phyloP scores from a whole-genome alignment of 2,888 invertebrate genomes.

The Eupithecia pulchellata region DNA sequence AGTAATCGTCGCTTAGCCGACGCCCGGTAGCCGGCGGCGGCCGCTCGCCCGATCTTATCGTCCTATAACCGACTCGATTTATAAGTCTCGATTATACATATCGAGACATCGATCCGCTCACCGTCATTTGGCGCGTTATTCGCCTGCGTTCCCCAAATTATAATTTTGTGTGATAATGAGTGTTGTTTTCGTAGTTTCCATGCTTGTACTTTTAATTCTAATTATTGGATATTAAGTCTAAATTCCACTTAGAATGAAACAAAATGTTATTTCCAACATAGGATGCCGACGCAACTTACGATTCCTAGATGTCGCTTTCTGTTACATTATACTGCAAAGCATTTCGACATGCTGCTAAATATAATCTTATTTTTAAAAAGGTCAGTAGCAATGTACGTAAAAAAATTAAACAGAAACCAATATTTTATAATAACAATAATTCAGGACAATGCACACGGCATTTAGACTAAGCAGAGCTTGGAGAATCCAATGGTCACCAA shows the following conservation, averaged over 20 bases:
- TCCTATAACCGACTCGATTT: constrained; percentile 84
- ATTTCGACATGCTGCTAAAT: not conserved
- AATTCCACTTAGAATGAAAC: constrained; percentile 32
- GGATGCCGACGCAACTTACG: not conserved
- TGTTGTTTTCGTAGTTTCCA: constrained; percentile 45
- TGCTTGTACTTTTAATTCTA: constrained; percentile 19
- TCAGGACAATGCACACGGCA: not conserved
- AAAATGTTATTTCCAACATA: constrained; percentile 10
- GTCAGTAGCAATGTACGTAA: no score
- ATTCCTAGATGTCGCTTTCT: constrained; percentile 17
- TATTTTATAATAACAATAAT: not conserved
- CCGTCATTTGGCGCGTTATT: constrained; percentile 78
- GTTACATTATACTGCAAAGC: not conserved
- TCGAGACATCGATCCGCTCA: constrained; percentile 78
- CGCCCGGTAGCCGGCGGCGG: constrained; percentile 84
- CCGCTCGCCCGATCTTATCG: constrained; percentile 74
- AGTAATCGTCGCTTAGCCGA: constrained; percentile 84
- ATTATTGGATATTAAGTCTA: constrained; percentile 23
- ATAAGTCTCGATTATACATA: constrained; percentile 84
- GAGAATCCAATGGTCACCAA: not conserved
- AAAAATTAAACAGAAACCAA: no score
- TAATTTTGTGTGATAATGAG: constrained; percentile 64
- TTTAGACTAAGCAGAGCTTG: not conserved
- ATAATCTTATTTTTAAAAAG: no score
- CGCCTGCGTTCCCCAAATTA: constrained; percentile 60